Percentiles rank a stretch among this genome's conserved stretches.
Evolutionary conservation across 2,797 vertebrate genomes (phyloP).

Genomic region (Gobionotothen gibberifrons): DNA sequence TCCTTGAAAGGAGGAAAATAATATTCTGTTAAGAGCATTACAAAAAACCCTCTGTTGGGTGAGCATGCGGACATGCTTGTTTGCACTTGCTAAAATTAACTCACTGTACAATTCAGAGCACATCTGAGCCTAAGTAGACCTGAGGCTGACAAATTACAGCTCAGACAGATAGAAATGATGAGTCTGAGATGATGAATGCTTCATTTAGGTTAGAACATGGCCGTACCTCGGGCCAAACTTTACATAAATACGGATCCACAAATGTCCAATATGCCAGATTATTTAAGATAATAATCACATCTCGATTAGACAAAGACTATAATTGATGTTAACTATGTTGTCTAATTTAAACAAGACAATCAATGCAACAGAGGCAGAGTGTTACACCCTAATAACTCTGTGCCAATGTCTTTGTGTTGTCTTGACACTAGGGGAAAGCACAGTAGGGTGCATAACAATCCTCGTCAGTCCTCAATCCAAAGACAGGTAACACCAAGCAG

Average conservation of each 20-base stretch:
- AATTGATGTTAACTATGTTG: neutral
- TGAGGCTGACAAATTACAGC: neutral
- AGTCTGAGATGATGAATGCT: neutral
- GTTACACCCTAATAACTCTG: neutral
- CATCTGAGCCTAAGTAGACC: neutral
- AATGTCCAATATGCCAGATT: neutral
- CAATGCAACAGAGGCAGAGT: neutral
- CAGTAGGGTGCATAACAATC: neutral
- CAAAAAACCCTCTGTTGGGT: neutral
- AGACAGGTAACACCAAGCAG: slow-evolving; percentile 2
- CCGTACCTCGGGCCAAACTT: neutral
- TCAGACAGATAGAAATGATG: neutral
- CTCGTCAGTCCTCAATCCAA: neutral
- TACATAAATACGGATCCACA: neutral
- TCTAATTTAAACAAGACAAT: slow-evolving; percentile 9
- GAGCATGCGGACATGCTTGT: neutral
- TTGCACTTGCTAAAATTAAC: neutral
- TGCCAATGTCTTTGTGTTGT: slow-evolving; percentile 1
- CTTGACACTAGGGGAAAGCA: neutral
- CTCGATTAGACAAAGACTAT: neutral
- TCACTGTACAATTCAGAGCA: neutral
- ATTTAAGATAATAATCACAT: neutral
- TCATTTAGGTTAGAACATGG: neutral
- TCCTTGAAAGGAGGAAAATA: neutral
- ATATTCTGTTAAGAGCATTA: neutral